Percentiles rank a stretch among this genome's conserved stretches.
These are phyloP conservation scores for Pollenia angustigena DNA, from an alignment of 2,888 invertebrate genomes.

Conservation along the genomic window DNA sequence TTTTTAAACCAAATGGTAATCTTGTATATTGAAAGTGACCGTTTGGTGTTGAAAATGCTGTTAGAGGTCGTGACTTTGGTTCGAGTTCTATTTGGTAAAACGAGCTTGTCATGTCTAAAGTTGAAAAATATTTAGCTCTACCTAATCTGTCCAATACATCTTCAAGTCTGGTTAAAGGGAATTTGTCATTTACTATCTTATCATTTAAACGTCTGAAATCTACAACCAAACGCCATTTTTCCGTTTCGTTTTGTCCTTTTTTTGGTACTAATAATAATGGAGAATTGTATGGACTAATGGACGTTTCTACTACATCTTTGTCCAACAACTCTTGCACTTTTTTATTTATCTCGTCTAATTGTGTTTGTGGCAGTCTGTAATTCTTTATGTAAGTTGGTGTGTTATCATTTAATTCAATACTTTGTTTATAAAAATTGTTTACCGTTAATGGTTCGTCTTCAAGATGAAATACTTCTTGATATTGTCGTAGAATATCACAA, in stretches of 20 bases:
- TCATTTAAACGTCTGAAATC: conserved; percentile 20
- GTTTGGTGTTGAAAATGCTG: conserved; percentile 15
- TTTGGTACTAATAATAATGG: conserved; percentile 4
- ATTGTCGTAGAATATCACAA: conserved; percentile 23
- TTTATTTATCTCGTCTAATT: conserved; percentile 12
- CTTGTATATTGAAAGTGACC: background rate
- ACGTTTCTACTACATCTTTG: background rate
- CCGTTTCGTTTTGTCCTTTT: conserved; percentile 15
- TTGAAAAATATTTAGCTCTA: conserved; percentile 4
- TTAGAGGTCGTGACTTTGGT: background rate
- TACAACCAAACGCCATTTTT: conserved; percentile 21
- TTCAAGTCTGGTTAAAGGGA: background rate
- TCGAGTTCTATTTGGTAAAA: conserved; percentile 1
- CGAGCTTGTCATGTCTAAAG: conserved; percentile 6
- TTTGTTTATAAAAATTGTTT: conserved; percentile 25
- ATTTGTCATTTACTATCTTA: conserved; percentile 16
- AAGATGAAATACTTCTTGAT: conserved; percentile 36
- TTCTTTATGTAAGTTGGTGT: conserved; percentile 8
- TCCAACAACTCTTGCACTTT: conserved; percentile 5
- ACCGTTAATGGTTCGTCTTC: conserved; percentile 25
- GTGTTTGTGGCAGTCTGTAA: conserved; percentile 10
- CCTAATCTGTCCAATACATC: conserved; percentile 26
- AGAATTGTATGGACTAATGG: conserved; percentile 10
- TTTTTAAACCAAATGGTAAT: conserved; percentile 16
- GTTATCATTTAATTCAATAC: conserved; percentile 1